A percentile compares a stretch with the other conserved stretches of the same genome.
Conservation (phyloP, 2,797 vertebrate species). For the Cossypha niveicapilla region DNA sequence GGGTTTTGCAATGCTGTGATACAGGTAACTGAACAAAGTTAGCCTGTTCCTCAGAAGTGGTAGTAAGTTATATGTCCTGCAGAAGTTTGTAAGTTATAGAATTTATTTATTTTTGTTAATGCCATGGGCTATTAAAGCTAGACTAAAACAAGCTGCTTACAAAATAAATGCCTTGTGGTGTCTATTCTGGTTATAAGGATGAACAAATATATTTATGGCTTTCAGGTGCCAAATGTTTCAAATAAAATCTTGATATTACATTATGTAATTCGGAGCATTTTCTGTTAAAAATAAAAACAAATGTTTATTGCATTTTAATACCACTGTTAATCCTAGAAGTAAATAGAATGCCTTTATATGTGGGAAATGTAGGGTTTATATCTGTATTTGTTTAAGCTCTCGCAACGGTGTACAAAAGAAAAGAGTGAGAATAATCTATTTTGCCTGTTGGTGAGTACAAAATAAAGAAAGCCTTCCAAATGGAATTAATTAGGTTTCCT, state of each 20-base stretch:
- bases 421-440: constrained; percentile 55
- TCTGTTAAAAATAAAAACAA: background rate
- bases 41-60: background rate
- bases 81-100: background rate
- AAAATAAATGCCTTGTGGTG: background rate
- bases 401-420: background rate
- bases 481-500: constrained; percentile 62
- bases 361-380: constrained; percentile 19
- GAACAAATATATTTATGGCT: background rate
- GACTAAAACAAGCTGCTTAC: background rate
- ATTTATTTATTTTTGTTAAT: background rate
- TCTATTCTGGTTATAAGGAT: background rate
- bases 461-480: constrained; percentile 51
- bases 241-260: background rate
- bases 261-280: background rate
- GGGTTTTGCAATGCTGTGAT: constrained; percentile 98
- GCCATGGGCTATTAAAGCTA: background rate
- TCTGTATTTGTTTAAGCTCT: constrained; percentile 37
- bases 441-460: constrained; percentile 40
- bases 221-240: background rate
- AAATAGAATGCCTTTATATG: constrained; percentile 27
- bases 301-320: constrained; percentile 41
- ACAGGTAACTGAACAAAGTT: constrained; percentile 78
- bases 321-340: constrained; percentile 38
- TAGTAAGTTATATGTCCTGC: background rate